Evolutionary conservation across 2,797 vertebrate genomes (phyloP).

Genomic region (Pseudochaenichthys georgianus): DNA sequence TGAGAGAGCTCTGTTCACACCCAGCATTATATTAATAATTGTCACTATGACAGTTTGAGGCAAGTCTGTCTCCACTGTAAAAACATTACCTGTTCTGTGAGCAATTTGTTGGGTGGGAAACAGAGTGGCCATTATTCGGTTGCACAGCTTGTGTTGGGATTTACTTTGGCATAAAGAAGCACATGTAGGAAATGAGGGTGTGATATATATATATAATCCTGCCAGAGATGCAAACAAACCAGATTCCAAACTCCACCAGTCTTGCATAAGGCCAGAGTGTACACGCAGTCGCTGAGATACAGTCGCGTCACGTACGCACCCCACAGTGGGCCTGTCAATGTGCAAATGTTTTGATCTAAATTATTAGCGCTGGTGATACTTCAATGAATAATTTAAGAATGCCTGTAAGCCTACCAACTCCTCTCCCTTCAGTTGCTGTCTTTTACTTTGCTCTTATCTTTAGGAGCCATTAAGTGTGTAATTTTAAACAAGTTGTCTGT

Average conservation of each 20-base stretch:
- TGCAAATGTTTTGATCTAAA: conserved; percentile 26
- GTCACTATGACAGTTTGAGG: neutral
- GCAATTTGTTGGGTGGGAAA: conserved; percentile 5
- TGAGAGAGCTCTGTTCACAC: conserved; percentile 21
- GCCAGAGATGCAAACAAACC: conserved; percentile 55
- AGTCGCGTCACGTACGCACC: neutral
- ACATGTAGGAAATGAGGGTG: conserved; percentile 11
- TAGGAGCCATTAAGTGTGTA: neutral
- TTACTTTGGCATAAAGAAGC: conserved; percentile 8
- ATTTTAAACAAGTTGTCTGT: neutral
- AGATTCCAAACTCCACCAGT: conserved; percentile 39
- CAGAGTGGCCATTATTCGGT: conserved; percentile 6
- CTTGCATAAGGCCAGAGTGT: conserved; percentile 41
- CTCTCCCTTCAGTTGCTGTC: neutral
- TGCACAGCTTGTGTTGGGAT: conserved; percentile 20
- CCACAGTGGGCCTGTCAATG: neutral
- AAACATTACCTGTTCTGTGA: conserved; percentile 6
- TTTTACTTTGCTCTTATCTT: neutral
- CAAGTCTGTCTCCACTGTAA: neutral
- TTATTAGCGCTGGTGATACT: neutral
- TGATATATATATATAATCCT: conserved; percentile 51
- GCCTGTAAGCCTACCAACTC: neutral
- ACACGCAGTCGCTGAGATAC: neutral
- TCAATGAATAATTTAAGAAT: neutral
- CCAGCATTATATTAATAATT: conserved; percentile 13